Evolutionary conservation across 2,797 vertebrate species (phyloP), one percentile per base, ranked within the genome.

Genomic region (Amblyopsis hoosieri): DNA sequence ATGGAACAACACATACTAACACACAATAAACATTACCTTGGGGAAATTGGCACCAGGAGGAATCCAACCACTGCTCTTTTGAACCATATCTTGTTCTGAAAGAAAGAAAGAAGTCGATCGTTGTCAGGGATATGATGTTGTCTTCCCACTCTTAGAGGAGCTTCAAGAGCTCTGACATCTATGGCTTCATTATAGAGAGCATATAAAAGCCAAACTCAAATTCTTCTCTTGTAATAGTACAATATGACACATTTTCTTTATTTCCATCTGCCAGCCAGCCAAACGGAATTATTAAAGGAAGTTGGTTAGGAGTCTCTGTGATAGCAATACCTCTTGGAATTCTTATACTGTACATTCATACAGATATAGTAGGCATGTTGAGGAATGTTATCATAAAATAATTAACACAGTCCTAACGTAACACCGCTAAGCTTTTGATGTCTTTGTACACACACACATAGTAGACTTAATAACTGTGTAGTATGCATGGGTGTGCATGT

Each of bases 1-100:
- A 86, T 85, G 85, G 83, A 80, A 72, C 77, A 88, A 87, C 85
- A 86, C 85, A 90, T 74, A 89, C 67, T 79, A 82, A 88, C 90
- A 85, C 85, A 89, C 84, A 80, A 91, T 84, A 68, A 85, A 76
- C 83, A 78, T 88, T 80, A 90, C 79, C 83, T 83, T 73, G 52
- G 76, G 85, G 80, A 88, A 81, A 81, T 50, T 72, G 80, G 68
- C 57, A 64, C 52, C 59, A 66, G 67, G 74, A 81, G 74, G 70
- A 76, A 81, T 85, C 68, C 81, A 67, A 15, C 58, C 45, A 63
- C 75, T 74, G 70, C 59, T 66, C 48, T 77, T 80, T 73, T 71
- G 65, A 87, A 83, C 72, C 74, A 76, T 58, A 59, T 60, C 42
- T 68, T 64, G 33, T 70, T 76, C 42, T 72, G 70, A 65, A 19